Evolutionary conservation across 2,797 vertebrate species (phyloP).

Genomic region (Amniataba percoides): DNA sequence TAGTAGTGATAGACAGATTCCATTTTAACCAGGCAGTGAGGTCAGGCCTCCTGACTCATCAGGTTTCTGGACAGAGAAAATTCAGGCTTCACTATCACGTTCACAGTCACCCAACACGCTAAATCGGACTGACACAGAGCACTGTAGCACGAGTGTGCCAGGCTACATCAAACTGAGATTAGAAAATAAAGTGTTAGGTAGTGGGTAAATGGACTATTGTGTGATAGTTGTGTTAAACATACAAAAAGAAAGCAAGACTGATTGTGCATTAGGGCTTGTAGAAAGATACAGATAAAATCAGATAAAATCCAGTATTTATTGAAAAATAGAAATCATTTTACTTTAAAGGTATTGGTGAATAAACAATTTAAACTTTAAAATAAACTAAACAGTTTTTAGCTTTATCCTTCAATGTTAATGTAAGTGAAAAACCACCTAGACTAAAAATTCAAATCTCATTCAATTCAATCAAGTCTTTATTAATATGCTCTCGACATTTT

Average conservation of each 20-base stretch:
- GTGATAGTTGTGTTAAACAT: neutral
- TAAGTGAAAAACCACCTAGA: slow-evolving; percentile 32
- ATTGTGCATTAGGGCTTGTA: neutral
- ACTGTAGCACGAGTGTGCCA: neutral
- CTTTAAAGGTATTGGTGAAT: neutral
- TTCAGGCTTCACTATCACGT: slow-evolving; percentile 26
- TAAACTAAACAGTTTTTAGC: neutral
- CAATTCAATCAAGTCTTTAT: neutral
- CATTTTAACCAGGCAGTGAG: slow-evolving; percentile 76
- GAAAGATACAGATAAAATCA: neutral
- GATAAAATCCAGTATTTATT: neutral
- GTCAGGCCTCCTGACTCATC: slow-evolving; percentile 69
- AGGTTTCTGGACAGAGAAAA: slow-evolving; percentile 45
- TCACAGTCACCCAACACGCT: slow-evolving; percentile 13
- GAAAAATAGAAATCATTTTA: neutral
- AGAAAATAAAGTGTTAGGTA: neutral
- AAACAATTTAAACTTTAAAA: neutral
- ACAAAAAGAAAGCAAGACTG: neutral
- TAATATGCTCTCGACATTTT: neutral
- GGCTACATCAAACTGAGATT: neutral
- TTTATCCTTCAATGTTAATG: neutral
- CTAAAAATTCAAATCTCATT: neutral
- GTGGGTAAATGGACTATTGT: neutral
- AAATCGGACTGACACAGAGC: neutral
- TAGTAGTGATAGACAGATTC: slow-evolving; percentile 69